Base-by-base conservation (phyloP, 1,140 invertebrate genomes). In the Sarcophaga bullata region DNA sequence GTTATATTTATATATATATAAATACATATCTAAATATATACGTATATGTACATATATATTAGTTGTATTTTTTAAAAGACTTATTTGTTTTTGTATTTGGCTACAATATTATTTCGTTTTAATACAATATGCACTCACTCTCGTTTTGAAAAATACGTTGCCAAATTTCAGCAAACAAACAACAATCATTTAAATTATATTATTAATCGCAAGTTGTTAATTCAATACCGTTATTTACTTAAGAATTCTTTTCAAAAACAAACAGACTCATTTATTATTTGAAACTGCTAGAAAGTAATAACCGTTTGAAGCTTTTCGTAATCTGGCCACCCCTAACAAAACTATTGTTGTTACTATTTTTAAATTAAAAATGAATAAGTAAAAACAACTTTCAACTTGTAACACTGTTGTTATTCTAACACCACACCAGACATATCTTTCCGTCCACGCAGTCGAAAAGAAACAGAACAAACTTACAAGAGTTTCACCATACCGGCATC, bases 391-490 rank as follows among this genome's bases (percentile, higher is more conserved):
- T n/a, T 58, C 13, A 58, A 58, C 54, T 37, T 58, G 54, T 58
- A 58, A n/a, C 54, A n/a, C 54, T 58, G 13, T 4, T 37, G 13
- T 58, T 15, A 54, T 62, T 68, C n/a, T 25, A 68, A 68, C 62
- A 68, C 62, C 62, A 68, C 62, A 68, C 62, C 62, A 68, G 62
- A 68, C 62, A 68, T 19, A 68, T 68, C 62, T 68, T 68, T 68
- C 62, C 62, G 17, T 68, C 62, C 62, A 68, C 62, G 62, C 62
- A 68, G 62, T 68, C 62, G 62, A 68, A 68, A 68, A 68, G 62
- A 68, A 68, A 68, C 62, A 68, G 62, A 68, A 68, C 62, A 37
- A 37, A 37, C 1, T 37, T 37, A 37, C 54, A 58, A 58, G 5
- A 58, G 54, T 58, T 58, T 58, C 15, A 58, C 15, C n/a, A 7